Conservation (phyloP, 2,888 invertebrate genomes). For the Epinotia brunnichana region DNA sequence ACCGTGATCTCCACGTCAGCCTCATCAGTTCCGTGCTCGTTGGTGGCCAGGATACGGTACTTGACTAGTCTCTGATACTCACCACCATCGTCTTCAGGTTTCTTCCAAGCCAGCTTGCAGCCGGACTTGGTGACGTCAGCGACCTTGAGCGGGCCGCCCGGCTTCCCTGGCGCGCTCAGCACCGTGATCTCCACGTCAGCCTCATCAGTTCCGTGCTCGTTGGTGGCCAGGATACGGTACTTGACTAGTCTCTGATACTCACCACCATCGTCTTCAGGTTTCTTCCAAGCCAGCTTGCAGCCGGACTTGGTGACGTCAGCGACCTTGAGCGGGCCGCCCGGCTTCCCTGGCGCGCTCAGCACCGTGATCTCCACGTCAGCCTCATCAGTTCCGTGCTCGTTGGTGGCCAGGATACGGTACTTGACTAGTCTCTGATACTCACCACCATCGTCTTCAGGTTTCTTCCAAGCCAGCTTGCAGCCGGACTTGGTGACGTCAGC, state of each 20-base stretch:
- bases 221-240: conserved; percentile 95
- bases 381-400: conserved; percentile 95
- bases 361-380: conserved; percentile 97
- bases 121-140: conserved; percentile 94
- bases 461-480: conserved; percentile 96
- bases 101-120: conserved; percentile 96
- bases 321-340: conserved; percentile 95
- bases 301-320: conserved; percentile 94
- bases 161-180: conserved; percentile 91
- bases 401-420: conserved; percentile 95
- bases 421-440: conserved; percentile 47
- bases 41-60: conserved; percentile 95
- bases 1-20: conserved; percentile 97
- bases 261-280: conserved; percentile 97
- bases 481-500: conserved; percentile 94
- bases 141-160: conserved; percentile 95
- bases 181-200: conserved; percentile 97
- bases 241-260: conserved; percentile 47
- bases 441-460: conserved; percentile 97
- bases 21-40: conserved; percentile 95
- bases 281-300: conserved; percentile 96
- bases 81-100: conserved; percentile 97
- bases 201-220: conserved; percentile 95
- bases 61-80: conserved; percentile 47
- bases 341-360: conserved; percentile 91